phyloP scores from a whole-genome alignment of 1,140 invertebrate genomes.

The Diorhabda carinulata region DNA sequence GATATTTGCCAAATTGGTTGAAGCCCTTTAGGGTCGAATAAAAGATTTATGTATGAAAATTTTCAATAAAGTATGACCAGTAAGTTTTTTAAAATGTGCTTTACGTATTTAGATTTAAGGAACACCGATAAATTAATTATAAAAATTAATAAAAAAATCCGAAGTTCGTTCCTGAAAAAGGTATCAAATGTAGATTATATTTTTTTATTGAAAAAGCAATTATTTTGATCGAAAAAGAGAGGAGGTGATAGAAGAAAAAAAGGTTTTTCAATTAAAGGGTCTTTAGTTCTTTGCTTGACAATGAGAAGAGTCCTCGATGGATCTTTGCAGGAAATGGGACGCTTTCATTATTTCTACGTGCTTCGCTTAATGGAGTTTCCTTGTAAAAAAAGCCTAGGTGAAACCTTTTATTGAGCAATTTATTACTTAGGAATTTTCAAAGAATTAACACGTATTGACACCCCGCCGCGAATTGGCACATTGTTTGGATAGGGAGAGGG shows the following conservation, averaged over 20 bases:
- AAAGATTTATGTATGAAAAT: no score
- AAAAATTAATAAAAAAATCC: no score
- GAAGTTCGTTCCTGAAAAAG: constrained; percentile 11
- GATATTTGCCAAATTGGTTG: no score
- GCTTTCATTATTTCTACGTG: constrained; percentile 43
- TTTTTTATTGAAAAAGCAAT: constrained; percentile 33
- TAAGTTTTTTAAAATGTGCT: no score
- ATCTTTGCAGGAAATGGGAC: constrained; percentile 38
- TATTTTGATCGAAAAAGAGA: constrained; percentile 33
- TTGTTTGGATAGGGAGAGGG: not conserved
- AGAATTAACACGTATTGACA: constrained; percentile 24
- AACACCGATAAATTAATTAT: no score
- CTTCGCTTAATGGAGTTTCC: constrained; percentile 44
- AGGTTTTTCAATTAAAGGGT: constrained; percentile 41
- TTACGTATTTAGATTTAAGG: no score
- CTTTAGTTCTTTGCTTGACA: constrained; percentile 44
- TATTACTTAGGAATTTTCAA: constrained; percentile 32
- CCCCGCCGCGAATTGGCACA: not conserved
- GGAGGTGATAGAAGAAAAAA: constrained; percentile 29
- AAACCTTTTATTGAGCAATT: constrained; percentile 39
- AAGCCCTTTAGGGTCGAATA: no score
- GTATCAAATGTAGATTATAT: constrained; percentile 28
- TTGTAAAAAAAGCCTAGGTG: constrained; percentile 43
- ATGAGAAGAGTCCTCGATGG: constrained; percentile 31
- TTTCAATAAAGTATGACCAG: no score